phyloP scores from a whole-genome alignment of 2,113 vertebrate genomes.

The Dromaius novaehollandiae region DNA sequence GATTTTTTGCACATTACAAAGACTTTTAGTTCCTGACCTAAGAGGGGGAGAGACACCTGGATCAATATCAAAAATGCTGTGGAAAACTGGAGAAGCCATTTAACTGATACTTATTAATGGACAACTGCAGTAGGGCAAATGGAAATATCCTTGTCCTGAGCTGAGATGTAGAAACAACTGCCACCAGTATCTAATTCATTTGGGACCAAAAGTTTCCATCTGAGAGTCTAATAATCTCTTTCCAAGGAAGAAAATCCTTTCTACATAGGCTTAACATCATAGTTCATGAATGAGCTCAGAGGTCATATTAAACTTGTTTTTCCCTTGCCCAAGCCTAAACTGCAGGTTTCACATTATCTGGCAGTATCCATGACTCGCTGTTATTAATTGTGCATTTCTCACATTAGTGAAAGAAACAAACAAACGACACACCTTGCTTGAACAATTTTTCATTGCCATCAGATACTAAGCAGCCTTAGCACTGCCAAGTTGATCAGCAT shows the following conservation, averaged over 20 bases:
- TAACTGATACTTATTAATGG: neutral
- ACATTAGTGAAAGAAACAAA: neutral
- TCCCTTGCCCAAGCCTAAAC: neutral
- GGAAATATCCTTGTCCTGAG: neutral
- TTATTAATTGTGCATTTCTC: constrained; percentile 40
- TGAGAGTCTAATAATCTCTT: neutral
- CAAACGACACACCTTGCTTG: constrained; percentile 48
- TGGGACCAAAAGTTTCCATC: neutral
- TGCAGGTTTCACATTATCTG: neutral
- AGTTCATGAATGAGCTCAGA: neutral
- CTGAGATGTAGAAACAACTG: neutral
- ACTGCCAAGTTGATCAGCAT: constrained; percentile 56
- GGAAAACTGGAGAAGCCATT: neutral
- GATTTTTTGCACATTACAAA: neutral
- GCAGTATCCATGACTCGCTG: neutral
- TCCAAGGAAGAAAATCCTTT: constrained; percentile 8
- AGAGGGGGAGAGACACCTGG: neutral
- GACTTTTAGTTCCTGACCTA: neutral
- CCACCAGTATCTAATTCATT: neutral
- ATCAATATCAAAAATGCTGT: neutral
- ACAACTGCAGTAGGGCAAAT: neutral
- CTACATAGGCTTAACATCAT: neutral
- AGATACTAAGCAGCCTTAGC: constrained; percentile 27
- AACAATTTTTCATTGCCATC: constrained; percentile 55
- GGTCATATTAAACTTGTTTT: neutral